Conservation (phyloP, 2,797 vertebrate genomes). For the Tokudaia tokunoshimensis region DNA sequence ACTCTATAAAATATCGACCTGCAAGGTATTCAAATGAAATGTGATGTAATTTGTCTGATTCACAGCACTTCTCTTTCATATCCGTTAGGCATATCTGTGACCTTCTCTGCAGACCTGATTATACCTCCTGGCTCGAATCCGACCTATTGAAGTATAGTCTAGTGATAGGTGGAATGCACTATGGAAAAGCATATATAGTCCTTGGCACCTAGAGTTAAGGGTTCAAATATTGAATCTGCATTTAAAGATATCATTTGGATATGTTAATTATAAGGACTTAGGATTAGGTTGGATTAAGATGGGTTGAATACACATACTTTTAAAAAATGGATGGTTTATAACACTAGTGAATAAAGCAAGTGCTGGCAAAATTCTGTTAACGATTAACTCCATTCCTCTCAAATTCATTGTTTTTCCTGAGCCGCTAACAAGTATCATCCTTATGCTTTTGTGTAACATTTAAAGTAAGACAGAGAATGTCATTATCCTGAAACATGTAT, state of each 20-base stretch:
- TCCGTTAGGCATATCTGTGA: slow-evolving; percentile 36
- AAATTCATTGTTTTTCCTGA: background rate
- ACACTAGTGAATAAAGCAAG: background rate
- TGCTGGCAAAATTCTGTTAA: background rate
- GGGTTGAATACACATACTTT: background rate
- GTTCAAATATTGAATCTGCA: slow-evolving; percentile 23
- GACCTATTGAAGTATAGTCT: background rate
- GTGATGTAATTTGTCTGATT: slow-evolving; percentile 68
- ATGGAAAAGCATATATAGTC: background rate
- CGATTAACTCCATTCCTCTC: background rate
- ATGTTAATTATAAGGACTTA: background rate
- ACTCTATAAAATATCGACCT: slow-evolving; percentile 80
- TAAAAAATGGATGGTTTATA: too few relatives aligned
- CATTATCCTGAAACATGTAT: background rate
- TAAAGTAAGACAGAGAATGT: background rate
- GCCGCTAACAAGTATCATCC: background rate
- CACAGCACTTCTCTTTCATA: background rate
- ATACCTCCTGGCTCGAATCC: background rate
- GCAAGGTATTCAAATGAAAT: slow-evolving; percentile 75
- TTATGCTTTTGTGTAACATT: background rate
- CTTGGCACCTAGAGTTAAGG: background rate
- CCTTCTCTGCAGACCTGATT: background rate
- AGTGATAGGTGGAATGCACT: background rate
- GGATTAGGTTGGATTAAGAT: background rate
- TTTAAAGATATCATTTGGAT: background rate